Base-by-base conservation (phyloP, 1,140 invertebrate genomes). In the Cotesia typhae region DNA sequence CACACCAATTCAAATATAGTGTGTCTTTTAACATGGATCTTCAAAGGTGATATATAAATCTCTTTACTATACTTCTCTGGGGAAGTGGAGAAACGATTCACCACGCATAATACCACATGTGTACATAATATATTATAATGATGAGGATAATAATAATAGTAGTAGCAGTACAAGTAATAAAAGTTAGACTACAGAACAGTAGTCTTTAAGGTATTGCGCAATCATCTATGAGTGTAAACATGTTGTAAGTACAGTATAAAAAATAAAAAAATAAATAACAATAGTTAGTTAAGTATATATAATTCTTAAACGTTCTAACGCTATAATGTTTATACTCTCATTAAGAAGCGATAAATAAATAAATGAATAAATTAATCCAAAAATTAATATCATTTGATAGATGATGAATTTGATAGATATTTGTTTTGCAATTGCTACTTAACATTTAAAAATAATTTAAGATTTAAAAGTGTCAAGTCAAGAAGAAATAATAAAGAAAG, bases 401-500 rank as follows among this genome's bases (percentile, higher is more conserved):
- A 28, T 28, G 41, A 47, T 47, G 41, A 47, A 47, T 10, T 7
- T 47, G 41, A 47, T 47, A 47, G 41, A 47, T 47, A 55, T 17
- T 9, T n/a, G 5, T 14, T 55, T 55, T 14, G n/a, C 12, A 55
- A 55, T 14, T 17, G 4, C 5, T 55, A 12, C 10, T 55, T 55
- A n/a, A 10, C 4, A 14, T 55, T 17, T 14, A 5, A 14, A n/a
- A 55, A n/a, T 17, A 55, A 4, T 12, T 14, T 55, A n/a, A 55
- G n/a, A 55, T 12, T 5, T 4, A n/a, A 14, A 55, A 55, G 53
- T 55, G 53, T 55, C 41, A 47, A 47, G 41, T 9, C 6, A 47
- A 6, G 41, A 47, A 47, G 41, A 10, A 47, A 47, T 55, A n/a
- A 55, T 55, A n/a, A 55, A 55, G 53, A 55, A 55, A 55, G 17